Conservation (phyloP, 2,797 vertebrate species). For the Morus bassanus region DNA sequence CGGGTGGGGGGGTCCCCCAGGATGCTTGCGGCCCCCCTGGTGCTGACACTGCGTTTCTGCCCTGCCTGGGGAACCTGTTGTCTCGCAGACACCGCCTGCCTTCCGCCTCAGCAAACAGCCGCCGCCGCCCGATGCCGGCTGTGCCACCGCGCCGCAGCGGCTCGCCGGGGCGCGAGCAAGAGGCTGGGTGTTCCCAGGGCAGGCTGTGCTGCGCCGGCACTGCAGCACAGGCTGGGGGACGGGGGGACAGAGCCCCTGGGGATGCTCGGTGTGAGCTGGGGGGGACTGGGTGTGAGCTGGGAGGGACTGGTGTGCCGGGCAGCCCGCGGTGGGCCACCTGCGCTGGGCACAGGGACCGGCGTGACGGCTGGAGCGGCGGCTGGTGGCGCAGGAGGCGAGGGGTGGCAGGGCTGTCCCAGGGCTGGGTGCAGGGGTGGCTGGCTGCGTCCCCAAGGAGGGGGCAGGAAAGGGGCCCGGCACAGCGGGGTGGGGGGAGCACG, state of each 20-base stretch:
- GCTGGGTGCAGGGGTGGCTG: accelerated
- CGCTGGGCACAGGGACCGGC: not conserved
- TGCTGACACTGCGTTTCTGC: not conserved
- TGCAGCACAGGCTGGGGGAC: not conserved
- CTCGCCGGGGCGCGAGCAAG: accelerated
- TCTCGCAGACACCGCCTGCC: not conserved
- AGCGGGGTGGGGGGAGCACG: accelerated
- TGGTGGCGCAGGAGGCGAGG: not conserved
- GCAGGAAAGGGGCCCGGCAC: not conserved
- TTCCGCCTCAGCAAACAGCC: not conserved
- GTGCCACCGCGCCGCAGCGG: not conserved
- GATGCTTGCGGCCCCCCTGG: not conserved
- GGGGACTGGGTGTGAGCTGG: not conserved
- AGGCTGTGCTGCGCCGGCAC: not conserved
- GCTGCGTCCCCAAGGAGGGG: accelerated
- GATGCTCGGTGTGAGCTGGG: not conserved
- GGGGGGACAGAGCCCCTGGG: not conserved
- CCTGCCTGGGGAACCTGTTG: not conserved
- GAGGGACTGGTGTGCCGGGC: not conserved
- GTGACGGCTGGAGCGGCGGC: not conserved
- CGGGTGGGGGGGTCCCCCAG: not conserved
- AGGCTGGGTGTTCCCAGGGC: not conserved
- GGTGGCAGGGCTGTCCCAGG: not conserved
- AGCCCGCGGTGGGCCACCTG: not conserved
- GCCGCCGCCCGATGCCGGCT: not conserved